phyloP scores from a whole-genome alignment of 2,113 vertebrate species.

The Dromiciops gliroides region DNA sequence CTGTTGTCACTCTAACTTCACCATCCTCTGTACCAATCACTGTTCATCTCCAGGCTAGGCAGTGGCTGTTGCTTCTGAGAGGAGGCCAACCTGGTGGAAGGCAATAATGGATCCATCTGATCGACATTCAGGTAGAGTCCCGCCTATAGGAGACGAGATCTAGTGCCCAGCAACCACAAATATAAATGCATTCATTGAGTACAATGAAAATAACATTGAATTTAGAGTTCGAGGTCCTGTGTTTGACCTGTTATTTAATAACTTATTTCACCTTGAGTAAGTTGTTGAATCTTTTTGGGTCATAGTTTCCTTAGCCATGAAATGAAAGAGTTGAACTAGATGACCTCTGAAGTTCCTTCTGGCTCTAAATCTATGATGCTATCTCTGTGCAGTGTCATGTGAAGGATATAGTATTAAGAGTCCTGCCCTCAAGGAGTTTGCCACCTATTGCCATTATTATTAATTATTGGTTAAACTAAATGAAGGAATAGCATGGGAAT shows the following conservation, averaged over 20 bases:
- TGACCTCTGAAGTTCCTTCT: neutral
- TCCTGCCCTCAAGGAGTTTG: neutral
- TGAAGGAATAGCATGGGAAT: neutral
- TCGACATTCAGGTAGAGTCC: neutral
- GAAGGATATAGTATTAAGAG: neutral
- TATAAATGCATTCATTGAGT: neutral
- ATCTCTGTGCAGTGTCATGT: neutral
- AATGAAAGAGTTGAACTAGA: neutral
- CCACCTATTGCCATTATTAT: neutral
- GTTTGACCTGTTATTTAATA: neutral
- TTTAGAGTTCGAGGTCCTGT: neutral
- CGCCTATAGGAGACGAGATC: neutral
- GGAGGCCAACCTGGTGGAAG: neutral
- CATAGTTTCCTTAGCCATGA: neutral
- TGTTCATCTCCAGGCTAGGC: neutral
- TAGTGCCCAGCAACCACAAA: neutral
- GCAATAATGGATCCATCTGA: neutral
- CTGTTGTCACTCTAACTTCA: conserved; percentile 65
- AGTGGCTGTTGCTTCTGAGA: neutral
- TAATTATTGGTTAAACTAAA: neutral
- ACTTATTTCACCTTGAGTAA: neutral
- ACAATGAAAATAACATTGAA: neutral
- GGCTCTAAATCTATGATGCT: neutral
- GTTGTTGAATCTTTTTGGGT: neutral
- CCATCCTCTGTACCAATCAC: neutral